phyloP scores from a whole-genome alignment of 2,888 invertebrate species.

The Tryphoninae sp. region DNA sequence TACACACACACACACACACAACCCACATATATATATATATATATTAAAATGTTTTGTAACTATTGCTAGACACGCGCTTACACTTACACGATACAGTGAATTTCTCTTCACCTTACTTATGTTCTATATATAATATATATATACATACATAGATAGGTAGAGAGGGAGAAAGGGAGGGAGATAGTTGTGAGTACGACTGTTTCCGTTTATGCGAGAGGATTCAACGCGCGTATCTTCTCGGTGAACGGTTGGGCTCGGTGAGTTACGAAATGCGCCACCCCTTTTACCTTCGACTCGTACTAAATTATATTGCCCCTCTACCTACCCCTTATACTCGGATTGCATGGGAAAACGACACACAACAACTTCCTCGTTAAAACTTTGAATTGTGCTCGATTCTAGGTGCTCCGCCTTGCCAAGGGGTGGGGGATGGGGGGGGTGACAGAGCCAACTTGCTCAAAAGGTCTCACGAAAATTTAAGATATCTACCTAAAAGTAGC shows the following conservation, averaged over 20 bases:
- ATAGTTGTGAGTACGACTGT: constrained; percentile 39
- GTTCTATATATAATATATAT: not conserved
- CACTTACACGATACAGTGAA: constrained; percentile 5
- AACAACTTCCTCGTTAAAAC: constrained; percentile 49
- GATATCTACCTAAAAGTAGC: too few relatives aligned
- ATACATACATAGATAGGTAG: not conserved
- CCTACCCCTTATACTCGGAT: constrained; percentile 3
- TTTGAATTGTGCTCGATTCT: constrained; percentile 37
- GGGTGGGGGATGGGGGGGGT: too few relatives aligned
- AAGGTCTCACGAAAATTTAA: too few relatives aligned
- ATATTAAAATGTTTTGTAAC: not conserved
- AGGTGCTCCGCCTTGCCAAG: not conserved
- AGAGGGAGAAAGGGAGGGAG: not conserved
- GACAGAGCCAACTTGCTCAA: too few relatives aligned
- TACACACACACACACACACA: too few relatives aligned
- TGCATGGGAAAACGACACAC: constrained; percentile 32
- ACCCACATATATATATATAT: not conserved
- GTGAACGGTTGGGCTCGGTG: not conserved
- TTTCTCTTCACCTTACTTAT: not conserved
- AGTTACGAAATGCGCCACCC: not conserved
- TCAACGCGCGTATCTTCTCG: constrained; percentile 33
- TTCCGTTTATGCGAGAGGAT: constrained; percentile 49
- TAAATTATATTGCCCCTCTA: constrained; percentile 22
- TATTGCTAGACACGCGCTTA: constrained; percentile 10
- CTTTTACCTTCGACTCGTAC: constrained; percentile 9